Evolutionary conservation across 1,140 invertebrate genomes (phyloP), one percentile per base, ranked within the genome.

Genomic region (Lepidurus couesii): DNA sequence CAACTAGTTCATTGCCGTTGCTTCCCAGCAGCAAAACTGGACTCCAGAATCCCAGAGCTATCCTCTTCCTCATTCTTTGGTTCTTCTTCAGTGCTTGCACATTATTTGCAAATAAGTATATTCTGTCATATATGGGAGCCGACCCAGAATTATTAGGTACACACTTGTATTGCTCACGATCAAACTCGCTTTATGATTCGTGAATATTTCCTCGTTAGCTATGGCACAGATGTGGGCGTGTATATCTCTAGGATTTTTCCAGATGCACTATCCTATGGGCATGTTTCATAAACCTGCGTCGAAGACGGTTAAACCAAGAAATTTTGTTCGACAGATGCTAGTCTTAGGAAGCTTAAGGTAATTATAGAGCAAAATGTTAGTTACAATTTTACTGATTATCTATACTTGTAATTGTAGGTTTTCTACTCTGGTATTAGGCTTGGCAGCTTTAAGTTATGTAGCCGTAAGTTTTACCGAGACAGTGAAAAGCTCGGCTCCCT

Each of bases 391-490:
- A 24, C 7, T 76, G 24, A 75, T 42, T 44, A 74, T 45, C 75
- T 78, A 73, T 74, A 73, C 73, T 82, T 76, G 78, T 81, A 81
- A 75, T 85, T 87, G 73, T 82, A 91, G 91, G 83, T 94, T 93
- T 85, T 88, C 89, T 65, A 93, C 92, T 2, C 91, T 93, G 74
- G 87, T 94, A 77, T 84, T 91, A 83, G 93, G 93, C 78, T 85
- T 95, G 80, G 87, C 94, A 65, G 91, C 93, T 9, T 86, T 95
- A 47, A 93, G 93, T 87, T 94, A 91, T 86, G 92, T 94, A 77
- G 91, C 93, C 77, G 92, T 94, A 42, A 93, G 92, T 84, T 95
- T 95, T 85, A 93, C 92, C 45, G 93, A 94, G 85, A 94, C 93
- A 24, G 92, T 95, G 21, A 95, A 95, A 85, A 93, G 92, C 86